Percentiles rank a stretch among this genome's conserved stretches.
phyloP scores from a whole-genome alignment of 2,888 invertebrate genomes.

The Calameuta filiformis region DNA sequence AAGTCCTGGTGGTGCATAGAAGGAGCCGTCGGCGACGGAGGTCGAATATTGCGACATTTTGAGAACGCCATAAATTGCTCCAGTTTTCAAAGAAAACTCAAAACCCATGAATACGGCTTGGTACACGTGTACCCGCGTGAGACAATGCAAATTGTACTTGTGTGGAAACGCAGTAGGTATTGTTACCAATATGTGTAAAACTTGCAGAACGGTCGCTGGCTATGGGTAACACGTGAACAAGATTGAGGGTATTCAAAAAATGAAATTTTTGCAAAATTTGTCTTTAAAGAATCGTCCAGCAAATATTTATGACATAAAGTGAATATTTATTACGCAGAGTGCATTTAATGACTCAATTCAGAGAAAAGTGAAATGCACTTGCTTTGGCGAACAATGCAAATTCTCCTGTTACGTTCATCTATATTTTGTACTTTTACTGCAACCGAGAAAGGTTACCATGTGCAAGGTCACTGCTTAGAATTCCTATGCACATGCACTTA shows the following conservation, averaged over 20 bases:
- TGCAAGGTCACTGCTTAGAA: not conserved
- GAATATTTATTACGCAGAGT: not conserved
- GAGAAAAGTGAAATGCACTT: not conserved
- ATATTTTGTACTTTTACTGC: not conserved
- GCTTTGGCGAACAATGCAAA: not conserved
- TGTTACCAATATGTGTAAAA: not conserved
- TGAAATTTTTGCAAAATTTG: not conserved
- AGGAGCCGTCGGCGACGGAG: conserved; percentile 28
- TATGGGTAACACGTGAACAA: not conserved
- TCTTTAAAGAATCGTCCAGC: not conserved
- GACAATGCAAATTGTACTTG: conserved; percentile 14
- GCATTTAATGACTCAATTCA: not conserved
- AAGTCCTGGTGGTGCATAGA: conserved; percentile 45
- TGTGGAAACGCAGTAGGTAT: not conserved
- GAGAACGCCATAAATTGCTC: conserved; percentile 59
- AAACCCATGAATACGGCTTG: conserved; percentile 11
- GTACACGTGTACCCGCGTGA: conserved; percentile 45
- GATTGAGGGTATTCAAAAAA: not conserved
- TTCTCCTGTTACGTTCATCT: not conserved
- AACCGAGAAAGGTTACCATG: not conserved
- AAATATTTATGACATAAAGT: not conserved
- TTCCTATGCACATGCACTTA: not conserved
- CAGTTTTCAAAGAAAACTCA: conserved; percentile 51
- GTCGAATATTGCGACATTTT: conserved; percentile 49
- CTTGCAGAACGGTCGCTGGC: not conserved